Evolutionary conservation across 1,140 invertebrate genomes (phyloP), one percentile per base, ranked within the genome.

Genomic region (Oreohelix idahoensis): DNA sequence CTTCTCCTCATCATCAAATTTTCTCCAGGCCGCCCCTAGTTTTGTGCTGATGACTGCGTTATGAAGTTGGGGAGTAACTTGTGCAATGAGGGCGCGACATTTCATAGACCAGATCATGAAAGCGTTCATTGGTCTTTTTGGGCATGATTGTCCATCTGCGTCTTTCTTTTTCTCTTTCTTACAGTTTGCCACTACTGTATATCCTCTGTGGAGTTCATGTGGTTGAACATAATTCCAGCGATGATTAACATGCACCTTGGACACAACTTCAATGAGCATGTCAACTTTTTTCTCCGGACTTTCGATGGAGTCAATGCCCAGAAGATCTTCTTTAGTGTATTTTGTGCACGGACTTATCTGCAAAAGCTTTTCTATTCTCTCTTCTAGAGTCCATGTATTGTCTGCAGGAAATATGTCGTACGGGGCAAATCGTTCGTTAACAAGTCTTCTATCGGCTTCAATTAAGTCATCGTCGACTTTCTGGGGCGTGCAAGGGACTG

Each of bases 121-220:
- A 13, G 80, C 80, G 51, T 82, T 82, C 80, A 82, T 82, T 32
- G 80, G 80, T 39, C 80, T 39, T n/a, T 82, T 82, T 2, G 80
- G 80, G 20, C 26, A 74, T 1, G 58, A 36, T 29, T 82, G 70
- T 17, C 80, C 80, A 38, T 73, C 80, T 17, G 69, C n/a, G 35
- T 82, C 80, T 73, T 75, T 73, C 80, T 82, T 82, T 39, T 82
- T 82, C 71, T 82, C 80, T 82, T 82, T 82, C 38, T 82, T 82
- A 35, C 80, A 82, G 35, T 73, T 74, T 1, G 70, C 73, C 10
- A 75, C 80, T 4, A 73, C 71, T 20, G 80, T 82, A 42, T 82
- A 82, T 15, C 70, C 38, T 58, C 51, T 74, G 38, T 36, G 32
- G 4, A 82, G 80, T 75, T 82, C 80, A 35, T 82, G 29, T 29